Evolutionary conservation across 2,113 vertebrate species (phyloP).

Genomic region (Andinoacara biseriatus): DNA sequence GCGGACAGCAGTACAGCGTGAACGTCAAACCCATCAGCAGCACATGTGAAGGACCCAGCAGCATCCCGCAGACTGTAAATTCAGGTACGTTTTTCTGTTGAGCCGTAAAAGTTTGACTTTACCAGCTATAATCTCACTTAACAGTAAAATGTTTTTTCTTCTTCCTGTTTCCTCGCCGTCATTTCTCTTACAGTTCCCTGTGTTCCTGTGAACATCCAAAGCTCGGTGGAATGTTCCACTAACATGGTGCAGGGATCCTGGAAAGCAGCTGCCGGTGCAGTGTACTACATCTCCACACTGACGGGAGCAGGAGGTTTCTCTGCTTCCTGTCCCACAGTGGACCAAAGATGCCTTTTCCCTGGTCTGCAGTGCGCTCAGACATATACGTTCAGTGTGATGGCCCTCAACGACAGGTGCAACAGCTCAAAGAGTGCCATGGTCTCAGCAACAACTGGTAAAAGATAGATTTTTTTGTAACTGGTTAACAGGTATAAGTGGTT

Average conservation of each 20-base stretch:
- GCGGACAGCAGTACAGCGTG: slow-evolving; percentile 73
- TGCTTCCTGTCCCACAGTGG: slow-evolving; percentile 32
- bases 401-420: slow-evolving; percentile 66
- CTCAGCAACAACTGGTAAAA: slow-evolving; percentile 68
- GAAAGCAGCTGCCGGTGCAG: slow-evolving; percentile 60
- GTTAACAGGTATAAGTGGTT: too few species aligned
- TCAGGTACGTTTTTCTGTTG: slow-evolving; percentile 58
- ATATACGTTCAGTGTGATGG: slow-evolving; percentile 64
- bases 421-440: slow-evolving; percentile 52
- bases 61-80: slow-evolving; percentile 30
- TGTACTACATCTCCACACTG: slow-evolving; percentile 63
- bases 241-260: slow-evolving; percentile 72
- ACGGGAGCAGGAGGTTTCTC: slow-evolving; percentile 28
- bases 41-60: slow-evolving; percentile 64
- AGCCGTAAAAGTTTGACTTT: neutral
- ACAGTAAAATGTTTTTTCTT: neutral
- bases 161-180: neutral
- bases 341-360: slow-evolving; percentile 57
- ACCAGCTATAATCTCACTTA: neutral
- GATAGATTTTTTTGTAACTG: neutral
- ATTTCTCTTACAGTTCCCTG: slow-evolving; percentile 73
- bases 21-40: slow-evolving; percentile 58
- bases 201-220: slow-evolving; percentile 55
- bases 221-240: slow-evolving; percentile 61
- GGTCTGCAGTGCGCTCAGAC: slow-evolving; percentile 72